A percentile compares a stretch with the other conserved stretches of the same genome.
Evolutionary conservation across 1,140 invertebrate species (phyloP).

Genomic region (Steinernema feltiae): DNA sequence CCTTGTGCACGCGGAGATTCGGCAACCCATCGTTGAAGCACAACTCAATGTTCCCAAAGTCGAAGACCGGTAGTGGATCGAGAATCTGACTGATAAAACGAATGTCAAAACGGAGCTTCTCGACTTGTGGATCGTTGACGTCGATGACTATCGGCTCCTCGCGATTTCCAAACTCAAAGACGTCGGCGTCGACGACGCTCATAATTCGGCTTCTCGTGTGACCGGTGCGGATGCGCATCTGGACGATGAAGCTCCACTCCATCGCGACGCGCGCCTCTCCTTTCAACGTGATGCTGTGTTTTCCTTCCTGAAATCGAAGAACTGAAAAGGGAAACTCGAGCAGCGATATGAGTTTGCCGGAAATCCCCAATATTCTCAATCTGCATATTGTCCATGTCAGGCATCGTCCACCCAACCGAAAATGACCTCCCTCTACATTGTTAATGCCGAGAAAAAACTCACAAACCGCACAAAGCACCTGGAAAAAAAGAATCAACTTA

Average conservation of each 20-base stretch:
- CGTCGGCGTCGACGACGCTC: conserved; percentile 17
- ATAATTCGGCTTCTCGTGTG: background rate
- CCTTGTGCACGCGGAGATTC: conserved; percentile 5
- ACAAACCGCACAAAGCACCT: too few relatives aligned
- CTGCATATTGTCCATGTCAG: too few relatives aligned
- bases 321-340: background rate
- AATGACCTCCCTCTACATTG: too few relatives aligned
- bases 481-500: background rate
- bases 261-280: conserved; percentile 14
- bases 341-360: background rate
- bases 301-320: background rate
- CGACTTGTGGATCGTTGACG: background rate
- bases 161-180: conserved; percentile 19
- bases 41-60: background rate
- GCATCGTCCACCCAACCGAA: too few relatives aligned
- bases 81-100: conserved; percentile 14
- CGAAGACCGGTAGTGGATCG: conserved; percentile 11
- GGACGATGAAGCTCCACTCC: conserved; percentile 18
- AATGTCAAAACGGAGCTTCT: conserved; percentile 17
- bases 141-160: conserved; percentile 7
- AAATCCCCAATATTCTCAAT: too few relatives aligned
- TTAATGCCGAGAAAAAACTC: too few relatives aligned
- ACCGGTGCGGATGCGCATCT: conserved; percentile 16
- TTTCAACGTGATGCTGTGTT: background rate
- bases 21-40: background rate